Conservation (phyloP, 2,797 vertebrate genomes). For the Prunella strophiata region DNA sequence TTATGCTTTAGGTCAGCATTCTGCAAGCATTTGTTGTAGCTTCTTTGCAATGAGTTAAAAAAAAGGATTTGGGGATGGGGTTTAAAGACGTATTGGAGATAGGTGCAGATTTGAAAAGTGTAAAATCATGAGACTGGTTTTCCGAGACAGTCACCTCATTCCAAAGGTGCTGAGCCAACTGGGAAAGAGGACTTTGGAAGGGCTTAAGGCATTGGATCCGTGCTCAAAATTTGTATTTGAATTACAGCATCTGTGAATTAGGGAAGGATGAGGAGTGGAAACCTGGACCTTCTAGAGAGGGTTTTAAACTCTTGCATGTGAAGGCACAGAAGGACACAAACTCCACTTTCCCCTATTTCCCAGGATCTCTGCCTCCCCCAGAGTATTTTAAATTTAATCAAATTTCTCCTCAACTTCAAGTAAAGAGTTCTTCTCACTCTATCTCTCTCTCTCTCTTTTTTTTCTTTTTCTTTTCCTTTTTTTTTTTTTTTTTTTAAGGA, state of each 20-base stretch:
- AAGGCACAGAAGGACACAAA: neutral
- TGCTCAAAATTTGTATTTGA: neutral
- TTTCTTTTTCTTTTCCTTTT: no score
- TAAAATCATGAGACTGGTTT: neutral
- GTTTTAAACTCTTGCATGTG: neutral
- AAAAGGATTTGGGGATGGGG: neutral
- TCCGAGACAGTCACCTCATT: neutral
- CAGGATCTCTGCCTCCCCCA: neutral
- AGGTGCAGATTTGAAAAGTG: neutral
- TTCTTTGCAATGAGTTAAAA: neutral
- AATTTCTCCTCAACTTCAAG: neutral
- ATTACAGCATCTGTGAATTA: neutral
- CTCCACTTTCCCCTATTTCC: neutral
- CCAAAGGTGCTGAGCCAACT: neutral
- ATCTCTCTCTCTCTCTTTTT: fast-evolving
- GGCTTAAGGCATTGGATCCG: neutral
- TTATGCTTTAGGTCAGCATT: neutral
- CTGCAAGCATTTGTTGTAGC: neutral
- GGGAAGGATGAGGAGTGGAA: neutral
- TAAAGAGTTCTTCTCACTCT: neutral
- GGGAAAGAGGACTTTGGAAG: neutral
- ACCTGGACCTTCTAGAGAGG: neutral
- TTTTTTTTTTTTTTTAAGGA: no score
- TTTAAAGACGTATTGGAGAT: neutral
- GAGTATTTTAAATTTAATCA: neutral